Percentiles rank a stretch among this genome's conserved stretches.
Conservation (phyloP, 2,113 vertebrate genomes). For the Pandion haliaetus region DNA sequence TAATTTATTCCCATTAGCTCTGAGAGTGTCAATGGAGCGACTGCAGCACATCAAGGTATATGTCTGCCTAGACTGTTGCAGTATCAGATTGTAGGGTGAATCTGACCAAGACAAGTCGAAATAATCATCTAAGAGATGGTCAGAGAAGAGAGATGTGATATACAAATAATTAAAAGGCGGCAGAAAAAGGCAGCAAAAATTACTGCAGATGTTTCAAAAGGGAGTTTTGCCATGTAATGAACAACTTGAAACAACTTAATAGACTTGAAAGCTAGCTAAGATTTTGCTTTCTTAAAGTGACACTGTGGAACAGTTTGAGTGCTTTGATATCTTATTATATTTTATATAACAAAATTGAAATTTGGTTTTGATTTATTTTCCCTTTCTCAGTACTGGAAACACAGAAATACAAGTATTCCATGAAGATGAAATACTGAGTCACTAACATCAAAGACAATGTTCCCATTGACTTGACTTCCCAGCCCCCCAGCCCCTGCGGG, state of each 20-base stretch:
- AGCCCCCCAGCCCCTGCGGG: rapidly evolving
- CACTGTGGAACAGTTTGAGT: not conserved
- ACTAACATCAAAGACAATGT: not conserved
- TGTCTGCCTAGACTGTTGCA: not conserved
- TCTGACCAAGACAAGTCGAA: not conserved
- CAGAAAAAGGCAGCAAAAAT: not conserved
- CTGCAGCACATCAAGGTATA: not conserved
- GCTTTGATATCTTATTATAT: not conserved
- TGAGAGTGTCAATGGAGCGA: not conserved
- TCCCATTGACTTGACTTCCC: not conserved
- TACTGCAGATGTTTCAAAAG: not conserved
- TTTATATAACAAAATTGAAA: not conserved
- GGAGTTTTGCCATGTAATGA: not conserved
- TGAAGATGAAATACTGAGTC: not conserved
- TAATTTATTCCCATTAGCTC: constrained; percentile 2
- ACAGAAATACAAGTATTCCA: not conserved
- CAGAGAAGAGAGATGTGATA: not conserved
- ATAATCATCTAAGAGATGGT: not conserved
- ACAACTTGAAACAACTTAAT: not conserved
- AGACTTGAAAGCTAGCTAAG: not conserved
- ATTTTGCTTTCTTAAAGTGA: not conserved
- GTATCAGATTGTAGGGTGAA: not conserved
- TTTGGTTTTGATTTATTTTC: not conserved
- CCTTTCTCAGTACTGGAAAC: not conserved
- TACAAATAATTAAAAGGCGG: not conserved